Evolutionary conservation across 1,140 invertebrate species (phyloP), one percentile per base, ranked within the genome.

Genomic region (Pachypsylla venusta): DNA sequence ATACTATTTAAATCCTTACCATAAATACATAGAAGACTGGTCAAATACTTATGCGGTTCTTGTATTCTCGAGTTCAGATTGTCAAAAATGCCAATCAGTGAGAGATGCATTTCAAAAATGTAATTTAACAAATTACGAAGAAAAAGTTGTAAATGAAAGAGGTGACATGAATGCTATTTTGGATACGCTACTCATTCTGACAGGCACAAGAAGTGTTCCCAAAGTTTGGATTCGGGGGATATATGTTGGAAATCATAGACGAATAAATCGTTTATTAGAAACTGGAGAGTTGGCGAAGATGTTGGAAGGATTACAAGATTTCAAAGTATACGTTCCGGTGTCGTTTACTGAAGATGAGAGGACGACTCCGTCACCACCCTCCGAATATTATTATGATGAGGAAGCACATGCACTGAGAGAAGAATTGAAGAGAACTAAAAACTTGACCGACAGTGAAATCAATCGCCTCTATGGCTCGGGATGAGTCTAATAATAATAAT

Each of bases 61-160:
- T 3, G n/a, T 48, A 22, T 48, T 48, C 22, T 19, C 42, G 4
- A 48, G 22, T 19, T 4, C 16, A 3, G 22, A 48, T n/a, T 48
- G 42, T 22, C n/a, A 48, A 22, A 48, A 48, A 22, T 48, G n/a
- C 16, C 7, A 4, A 4, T 22, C 22, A 4, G 42, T 22, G n/a
- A 48, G 22, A 22, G 5, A n/a, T 5, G 42, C 42, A 7, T 48
- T 48, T 48, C n/a, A 4, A 3, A 48, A 22, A 22, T 48, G 22
- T 19, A 48, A 48, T 22, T 48, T 48, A n/a, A 48, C 42, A 19
- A 48, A 48, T 22, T 48, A 48, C n/a, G 42, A 48, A 22, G 42
- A 48, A 22, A 48, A 48, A 19, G 16, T 48, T 4, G 42, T 48
- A 3, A 48, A 48, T 19, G 22, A n/a, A 19, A 4, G 42, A 48